These are phyloP conservation scores for Argyra leucocephala DNA, from an alignment of 2,888 invertebrate species.

Conservation along the genomic window DNA sequence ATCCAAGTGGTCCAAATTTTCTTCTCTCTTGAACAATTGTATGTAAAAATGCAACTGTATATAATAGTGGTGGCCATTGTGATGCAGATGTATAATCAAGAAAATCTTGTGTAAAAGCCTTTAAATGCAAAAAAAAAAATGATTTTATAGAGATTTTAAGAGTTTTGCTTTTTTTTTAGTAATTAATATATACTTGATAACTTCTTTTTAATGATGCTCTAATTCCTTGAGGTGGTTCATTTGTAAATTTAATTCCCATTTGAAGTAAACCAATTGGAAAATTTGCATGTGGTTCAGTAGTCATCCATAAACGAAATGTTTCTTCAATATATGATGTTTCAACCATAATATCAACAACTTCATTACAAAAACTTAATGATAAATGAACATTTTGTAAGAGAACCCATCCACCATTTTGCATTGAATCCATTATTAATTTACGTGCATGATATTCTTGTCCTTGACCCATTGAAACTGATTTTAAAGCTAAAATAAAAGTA, in stretches of 20 bases:
- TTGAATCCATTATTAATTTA: constrained; percentile 68
- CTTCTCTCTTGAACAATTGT: constrained; percentile 90
- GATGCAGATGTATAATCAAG: constrained; percentile 82
- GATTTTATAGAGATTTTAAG: neutral
- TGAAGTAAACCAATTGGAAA: constrained; percentile 83
- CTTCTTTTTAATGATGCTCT: constrained; percentile 88
- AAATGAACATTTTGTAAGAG: constrained; percentile 91
- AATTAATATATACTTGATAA: constrained; percentile 52
- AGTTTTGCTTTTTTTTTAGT: neutral
- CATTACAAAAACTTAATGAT: constrained; percentile 87
- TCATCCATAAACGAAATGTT: constrained; percentile 83
- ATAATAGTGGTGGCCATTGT: constrained; percentile 89
- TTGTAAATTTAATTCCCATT: constrained; percentile 94
- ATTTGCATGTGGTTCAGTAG: constrained; percentile 85
- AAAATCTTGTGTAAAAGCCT: constrained; percentile 61
- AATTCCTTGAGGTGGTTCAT: constrained; percentile 94
- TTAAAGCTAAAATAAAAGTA: constrained; percentile 48
- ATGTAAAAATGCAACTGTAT: constrained; percentile 89
- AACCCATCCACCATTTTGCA: constrained; percentile 82
- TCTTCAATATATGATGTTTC: constrained; percentile 77
- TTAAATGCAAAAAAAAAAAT: constrained; percentile 13
- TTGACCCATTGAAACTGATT: constrained; percentile 94
- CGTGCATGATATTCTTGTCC: constrained; percentile 84
- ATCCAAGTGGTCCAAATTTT: constrained; percentile 92
- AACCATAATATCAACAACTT: constrained; percentile 79